Conservation (phyloP, 2,797 vertebrate genomes). For the Tangara arthus region DNA sequence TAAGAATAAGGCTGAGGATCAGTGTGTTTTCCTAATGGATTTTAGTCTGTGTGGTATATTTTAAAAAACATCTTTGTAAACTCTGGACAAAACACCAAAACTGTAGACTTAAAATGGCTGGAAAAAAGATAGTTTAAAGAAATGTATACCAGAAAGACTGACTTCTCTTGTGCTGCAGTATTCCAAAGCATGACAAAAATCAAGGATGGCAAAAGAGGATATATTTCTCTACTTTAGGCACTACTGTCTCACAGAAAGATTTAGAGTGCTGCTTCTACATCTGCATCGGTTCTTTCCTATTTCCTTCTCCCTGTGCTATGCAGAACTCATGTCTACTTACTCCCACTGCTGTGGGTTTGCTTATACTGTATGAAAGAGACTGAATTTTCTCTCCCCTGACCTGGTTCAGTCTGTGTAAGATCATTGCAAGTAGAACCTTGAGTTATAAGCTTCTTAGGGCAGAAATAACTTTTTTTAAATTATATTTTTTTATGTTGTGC, state of each 20-base stretch:
- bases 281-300: background rate
- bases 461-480: background rate
- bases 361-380: background rate
- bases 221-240: background rate
- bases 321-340: background rate
- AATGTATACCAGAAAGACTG: background rate
- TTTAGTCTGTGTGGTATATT: background rate
- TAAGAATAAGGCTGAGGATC: background rate
- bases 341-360: background rate
- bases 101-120: background rate
- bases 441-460: background rate
- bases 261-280: background rate
- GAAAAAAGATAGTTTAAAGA: background rate
- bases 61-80: background rate
- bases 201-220: background rate
- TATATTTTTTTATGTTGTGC: background rate
- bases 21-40: background rate
- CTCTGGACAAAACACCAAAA: background rate
- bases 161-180: background rate
- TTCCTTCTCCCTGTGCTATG: background rate
- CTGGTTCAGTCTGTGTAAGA: background rate
- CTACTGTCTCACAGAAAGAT: background rate
- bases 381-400: background rate
- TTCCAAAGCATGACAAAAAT: background rate
- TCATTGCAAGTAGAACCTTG: background rate